phyloP scores from a whole-genome alignment of 2,113 vertebrate genomes.

The Australoheros scitulus region DNA sequence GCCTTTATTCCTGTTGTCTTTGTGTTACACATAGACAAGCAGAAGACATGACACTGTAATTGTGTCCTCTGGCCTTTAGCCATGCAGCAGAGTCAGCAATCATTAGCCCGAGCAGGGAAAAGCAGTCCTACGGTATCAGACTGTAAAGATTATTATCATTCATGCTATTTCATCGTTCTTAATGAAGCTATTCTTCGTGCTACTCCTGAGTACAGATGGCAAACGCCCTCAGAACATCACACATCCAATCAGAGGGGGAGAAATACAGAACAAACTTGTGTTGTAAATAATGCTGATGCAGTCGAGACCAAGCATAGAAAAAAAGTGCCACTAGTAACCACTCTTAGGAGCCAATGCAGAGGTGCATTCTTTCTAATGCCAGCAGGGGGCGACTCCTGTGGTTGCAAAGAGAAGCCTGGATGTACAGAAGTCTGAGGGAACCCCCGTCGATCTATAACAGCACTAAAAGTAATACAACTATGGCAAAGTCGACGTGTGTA shows the following conservation, averaged over 20 bases:
- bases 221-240: conserved; percentile 28
- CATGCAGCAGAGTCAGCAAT: neutral
- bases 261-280: conserved; percentile 10
- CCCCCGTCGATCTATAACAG: neutral
- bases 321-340: conserved; percentile 3
- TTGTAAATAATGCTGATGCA: neutral
- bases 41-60: conserved; percentile 14
- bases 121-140: neutral
- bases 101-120: neutral
- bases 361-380: neutral
- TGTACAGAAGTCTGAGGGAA: neutral
- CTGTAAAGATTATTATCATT: neutral
- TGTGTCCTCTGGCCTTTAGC: conserved; percentile 14
- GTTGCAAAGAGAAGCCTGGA: neutral
- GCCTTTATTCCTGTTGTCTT: neutral
- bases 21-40: neutral
- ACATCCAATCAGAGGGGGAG: neutral
- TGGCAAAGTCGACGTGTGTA: no score
- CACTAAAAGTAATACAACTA: neutral
- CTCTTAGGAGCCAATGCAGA: neutral
- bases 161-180: neutral
- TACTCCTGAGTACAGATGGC: conserved; percentile 28
- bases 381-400: neutral
- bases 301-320: neutral
- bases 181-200: neutral